phyloP scores from a whole-genome alignment of 53 echinoderm and acorn worm genomes.

The Antedon mediterranea region DNA sequence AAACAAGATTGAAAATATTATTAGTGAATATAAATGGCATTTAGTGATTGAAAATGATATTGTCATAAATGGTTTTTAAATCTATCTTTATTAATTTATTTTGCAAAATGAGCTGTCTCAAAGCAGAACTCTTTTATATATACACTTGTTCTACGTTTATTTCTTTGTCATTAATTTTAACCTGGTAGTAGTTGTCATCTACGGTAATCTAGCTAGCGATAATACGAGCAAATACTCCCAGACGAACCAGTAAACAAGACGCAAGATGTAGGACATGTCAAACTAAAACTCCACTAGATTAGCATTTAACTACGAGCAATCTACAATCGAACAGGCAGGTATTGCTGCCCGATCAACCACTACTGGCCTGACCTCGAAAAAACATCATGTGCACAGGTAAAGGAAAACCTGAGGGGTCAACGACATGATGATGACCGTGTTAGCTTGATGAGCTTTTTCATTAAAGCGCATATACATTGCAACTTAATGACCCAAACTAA shows the following conservation, averaged over 20 bases:
- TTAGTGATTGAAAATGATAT: too few species aligned
- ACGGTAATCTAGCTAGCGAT: not conserved
- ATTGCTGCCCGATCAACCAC: not conserved
- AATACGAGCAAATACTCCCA: not conserved
- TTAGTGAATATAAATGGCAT: too few species aligned
- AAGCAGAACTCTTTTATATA: not conserved
- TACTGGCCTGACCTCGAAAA: not conserved
- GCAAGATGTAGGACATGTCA: not conserved
- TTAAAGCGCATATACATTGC: not conserved
- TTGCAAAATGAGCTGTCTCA: too few species aligned
- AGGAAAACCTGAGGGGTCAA: not conserved
- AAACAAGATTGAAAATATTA: too few species aligned
- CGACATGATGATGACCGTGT: not conserved
- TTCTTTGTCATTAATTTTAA: not conserved
- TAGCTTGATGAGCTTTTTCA: not conserved
- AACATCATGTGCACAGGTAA: not conserved
- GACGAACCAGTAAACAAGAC: not conserved
- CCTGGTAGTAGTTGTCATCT: not conserved
- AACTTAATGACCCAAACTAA: not conserved
- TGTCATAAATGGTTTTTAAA: too few species aligned
- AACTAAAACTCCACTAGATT: not conserved
- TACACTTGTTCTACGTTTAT: not conserved
- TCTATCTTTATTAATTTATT: too few species aligned
- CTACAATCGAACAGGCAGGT: not conserved
- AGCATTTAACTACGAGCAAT: not conserved